Conservation (phyloP, 1,140 invertebrate species). For the Rhynchophorus ferrugineus region DNA sequence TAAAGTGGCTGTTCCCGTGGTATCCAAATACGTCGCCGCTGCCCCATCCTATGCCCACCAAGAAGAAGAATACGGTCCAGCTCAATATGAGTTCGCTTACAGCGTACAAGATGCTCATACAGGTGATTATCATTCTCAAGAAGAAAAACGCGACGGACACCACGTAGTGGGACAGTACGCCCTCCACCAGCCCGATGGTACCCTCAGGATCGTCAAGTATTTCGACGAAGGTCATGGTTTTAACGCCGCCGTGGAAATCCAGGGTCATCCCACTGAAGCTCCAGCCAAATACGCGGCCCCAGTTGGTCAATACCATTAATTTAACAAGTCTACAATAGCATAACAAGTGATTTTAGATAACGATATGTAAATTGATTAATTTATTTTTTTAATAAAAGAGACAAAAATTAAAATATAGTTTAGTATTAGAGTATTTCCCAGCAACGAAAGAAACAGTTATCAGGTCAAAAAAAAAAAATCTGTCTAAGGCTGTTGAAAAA, state of each 20-base stretch:
- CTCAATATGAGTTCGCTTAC: conserved; percentile 29
- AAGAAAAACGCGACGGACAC: conserved; percentile 30
- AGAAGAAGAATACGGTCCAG: conserved; percentile 23
- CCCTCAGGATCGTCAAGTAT: conserved; percentile 47
- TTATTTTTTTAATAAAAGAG: no score
- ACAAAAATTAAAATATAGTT: no score
- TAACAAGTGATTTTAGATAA: no score
- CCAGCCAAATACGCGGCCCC: conserved; percentile 13
- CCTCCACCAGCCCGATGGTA: conserved; percentile 48
- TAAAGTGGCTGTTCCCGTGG: conserved; percentile 19
- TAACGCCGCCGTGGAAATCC: conserved; percentile 29
- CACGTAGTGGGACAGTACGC: conserved; percentile 27
- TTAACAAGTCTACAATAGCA: no score
- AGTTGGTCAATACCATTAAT: conserved; percentile 1
- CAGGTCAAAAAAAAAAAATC: no score
- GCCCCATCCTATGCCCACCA: conserved; percentile 31
- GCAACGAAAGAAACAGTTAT: no score
- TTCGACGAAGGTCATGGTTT: conserved; percentile 44
- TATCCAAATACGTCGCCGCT: conserved; percentile 14
- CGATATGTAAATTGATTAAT: no score
- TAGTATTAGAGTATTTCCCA: no score
- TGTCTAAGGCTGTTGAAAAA: no score
- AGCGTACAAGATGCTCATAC: conserved; percentile 44
- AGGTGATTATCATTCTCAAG: conserved; percentile 33
- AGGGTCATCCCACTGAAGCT: conserved; percentile 20